Evolutionary conservation across 2,888 invertebrate species (phyloP).

Genomic region (Trachelus stipa): DNA sequence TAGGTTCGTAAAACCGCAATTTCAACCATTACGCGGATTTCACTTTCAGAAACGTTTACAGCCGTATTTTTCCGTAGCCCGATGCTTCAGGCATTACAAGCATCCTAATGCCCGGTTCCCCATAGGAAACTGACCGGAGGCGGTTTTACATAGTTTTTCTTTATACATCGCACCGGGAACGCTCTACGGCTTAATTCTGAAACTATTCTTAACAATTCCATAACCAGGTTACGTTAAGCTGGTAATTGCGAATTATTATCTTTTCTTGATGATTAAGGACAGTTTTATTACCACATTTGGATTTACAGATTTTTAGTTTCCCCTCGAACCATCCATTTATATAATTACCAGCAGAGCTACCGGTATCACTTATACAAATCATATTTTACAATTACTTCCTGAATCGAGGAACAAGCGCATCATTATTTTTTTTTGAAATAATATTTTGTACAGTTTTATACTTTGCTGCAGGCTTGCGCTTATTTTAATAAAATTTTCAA

Average conservation of each 20-base stretch:
- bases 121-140: constrained; percentile 7
- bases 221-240: not conserved
- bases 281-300: not conserved
- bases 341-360: not conserved
- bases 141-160: not conserved
- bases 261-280: not conserved
- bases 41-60: constrained; percentile 23
- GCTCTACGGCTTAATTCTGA: not conserved
- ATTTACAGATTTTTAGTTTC: not conserved
- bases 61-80: not conserved
- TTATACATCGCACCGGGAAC: not conserved
- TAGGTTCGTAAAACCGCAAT: constrained; percentile 4
- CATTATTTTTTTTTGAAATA: not conserved
- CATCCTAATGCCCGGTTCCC: constrained; percentile 6
- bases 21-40: constrained; percentile 14
- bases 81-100: constrained; percentile 10
- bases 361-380: not conserved
- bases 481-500: too few species aligned
- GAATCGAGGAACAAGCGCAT: too few species aligned
- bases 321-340: not conserved
- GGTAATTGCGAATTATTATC: not conserved
- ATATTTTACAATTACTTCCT: too few species aligned
- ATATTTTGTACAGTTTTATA: not conserved
- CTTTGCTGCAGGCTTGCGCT: not conserved
- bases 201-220: not conserved